phyloP scores from a whole-genome alignment of 2,113 vertebrate genomes.

The Nesogale talazaci region DNA sequence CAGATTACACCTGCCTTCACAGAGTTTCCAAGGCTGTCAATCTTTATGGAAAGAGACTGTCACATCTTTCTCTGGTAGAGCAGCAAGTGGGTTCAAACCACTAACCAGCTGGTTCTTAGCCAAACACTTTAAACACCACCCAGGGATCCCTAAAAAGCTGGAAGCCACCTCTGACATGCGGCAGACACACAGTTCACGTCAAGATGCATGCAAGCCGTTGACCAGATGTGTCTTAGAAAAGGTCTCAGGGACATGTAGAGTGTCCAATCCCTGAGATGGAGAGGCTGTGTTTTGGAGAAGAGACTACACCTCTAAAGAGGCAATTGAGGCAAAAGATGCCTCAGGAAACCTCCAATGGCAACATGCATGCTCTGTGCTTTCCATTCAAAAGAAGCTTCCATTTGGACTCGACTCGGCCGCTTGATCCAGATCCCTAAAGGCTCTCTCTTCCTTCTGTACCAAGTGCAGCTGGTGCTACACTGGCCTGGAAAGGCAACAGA shows the following conservation, averaged over 20 bases:
- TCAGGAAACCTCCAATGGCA: neutral
- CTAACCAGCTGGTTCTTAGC: neutral
- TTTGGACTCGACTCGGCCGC: neutral
- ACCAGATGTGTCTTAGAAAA: neutral
- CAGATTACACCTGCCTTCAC: too few relatives aligned
- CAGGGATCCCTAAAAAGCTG: neutral
- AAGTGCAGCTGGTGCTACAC: neutral
- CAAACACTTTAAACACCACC: neutral
- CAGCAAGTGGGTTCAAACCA: neutral
- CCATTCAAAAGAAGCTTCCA: neutral
- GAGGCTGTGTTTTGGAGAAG: neutral
- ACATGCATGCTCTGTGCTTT: neutral
- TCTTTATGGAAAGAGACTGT: neutral
- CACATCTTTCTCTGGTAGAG: neutral
- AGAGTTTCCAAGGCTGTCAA: neutral
- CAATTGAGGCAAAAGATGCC: too few relatives aligned
- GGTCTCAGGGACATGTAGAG: neutral
- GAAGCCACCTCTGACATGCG: neutral
- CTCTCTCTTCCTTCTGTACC: neutral
- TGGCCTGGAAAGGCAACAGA: neutral
- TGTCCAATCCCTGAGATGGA: accelerated
- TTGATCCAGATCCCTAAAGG: neutral
- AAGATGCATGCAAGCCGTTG: neutral
- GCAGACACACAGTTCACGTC: neutral
- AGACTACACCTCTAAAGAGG: neutral